phyloP scores from a whole-genome alignment of 53 echinoderm and acorn worm species.

The Patiria pectinifera region DNA sequence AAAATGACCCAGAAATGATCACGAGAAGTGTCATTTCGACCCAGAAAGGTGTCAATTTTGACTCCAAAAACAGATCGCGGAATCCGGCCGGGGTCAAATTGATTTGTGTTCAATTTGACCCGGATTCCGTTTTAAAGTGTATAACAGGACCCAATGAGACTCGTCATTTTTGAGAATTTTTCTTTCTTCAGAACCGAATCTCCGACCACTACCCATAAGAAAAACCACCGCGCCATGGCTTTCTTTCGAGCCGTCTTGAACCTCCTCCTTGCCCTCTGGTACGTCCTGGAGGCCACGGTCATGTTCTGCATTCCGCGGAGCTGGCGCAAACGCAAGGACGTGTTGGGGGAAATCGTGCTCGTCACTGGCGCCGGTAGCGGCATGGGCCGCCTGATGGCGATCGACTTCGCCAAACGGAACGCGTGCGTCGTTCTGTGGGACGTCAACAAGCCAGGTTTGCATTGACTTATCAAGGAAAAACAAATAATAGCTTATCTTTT shows the following conservation, averaged over 20 bases:
- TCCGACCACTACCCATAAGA: too few relatives aligned
- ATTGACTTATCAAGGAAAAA: neutral
- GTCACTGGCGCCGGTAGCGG: slow-evolving; percentile 86
- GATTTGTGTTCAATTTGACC: too few relatives aligned
- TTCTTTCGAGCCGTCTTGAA: neutral
- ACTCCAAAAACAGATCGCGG: too few relatives aligned
- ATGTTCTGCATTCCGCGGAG: slow-evolving; percentile 44
- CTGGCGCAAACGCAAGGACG: slow-evolving; percentile 71
- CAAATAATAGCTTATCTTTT: neutral
- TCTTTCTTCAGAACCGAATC: too few relatives aligned
- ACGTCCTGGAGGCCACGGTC: slow-evolving; percentile 12
- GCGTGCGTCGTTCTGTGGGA: slow-evolving; percentile 68
- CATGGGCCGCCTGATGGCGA: slow-evolving; percentile 63
- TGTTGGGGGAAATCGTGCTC: slow-evolving; percentile 84
- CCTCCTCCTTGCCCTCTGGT: slow-evolving; percentile 15
- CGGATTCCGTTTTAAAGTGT: too few relatives aligned
- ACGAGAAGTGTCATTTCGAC: too few relatives aligned
- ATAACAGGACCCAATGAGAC: too few relatives aligned
- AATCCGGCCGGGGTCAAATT: too few relatives aligned
- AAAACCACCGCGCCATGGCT: neutral
- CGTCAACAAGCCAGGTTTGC: slow-evolving; percentile 46
- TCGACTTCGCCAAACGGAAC: slow-evolving; percentile 63
- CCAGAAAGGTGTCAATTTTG: too few relatives aligned
- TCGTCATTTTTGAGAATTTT: too few relatives aligned
- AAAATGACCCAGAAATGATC: too few relatives aligned